Conservation (phyloP, 53 echinoderm and acorn worm species). For the Paracentrotus lividus region DNA sequence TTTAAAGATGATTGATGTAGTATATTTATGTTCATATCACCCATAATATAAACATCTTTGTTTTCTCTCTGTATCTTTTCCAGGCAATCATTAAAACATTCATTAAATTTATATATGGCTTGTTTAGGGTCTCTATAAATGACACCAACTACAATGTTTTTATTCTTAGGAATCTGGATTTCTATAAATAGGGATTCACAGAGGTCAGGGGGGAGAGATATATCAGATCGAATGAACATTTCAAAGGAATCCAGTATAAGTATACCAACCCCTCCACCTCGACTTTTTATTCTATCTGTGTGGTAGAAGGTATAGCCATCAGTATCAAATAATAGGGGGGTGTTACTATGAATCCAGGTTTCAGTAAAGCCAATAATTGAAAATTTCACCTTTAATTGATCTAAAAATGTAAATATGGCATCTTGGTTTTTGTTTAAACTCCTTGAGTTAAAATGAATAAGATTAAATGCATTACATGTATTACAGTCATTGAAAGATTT, state of each 20-base stretch:
- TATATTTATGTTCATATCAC: not conserved
- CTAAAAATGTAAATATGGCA: not conserved
- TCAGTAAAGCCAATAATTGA: not conserved
- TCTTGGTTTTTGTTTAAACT: not conserved
- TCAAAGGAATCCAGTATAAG: too few relatives aligned
- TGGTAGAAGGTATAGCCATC: not conserved
- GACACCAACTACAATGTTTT: not conserved
- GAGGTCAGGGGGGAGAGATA: not conserved
- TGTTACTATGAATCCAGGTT: not conserved
- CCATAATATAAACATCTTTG: not conserved
- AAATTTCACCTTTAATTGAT: not conserved
- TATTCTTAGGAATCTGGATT: not conserved
- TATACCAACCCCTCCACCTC: not conserved
- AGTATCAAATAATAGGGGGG: not conserved
- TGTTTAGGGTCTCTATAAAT: not conserved
- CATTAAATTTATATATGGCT: not conserved
- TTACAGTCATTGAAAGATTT: not conserved
- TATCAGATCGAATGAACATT: not conserved
- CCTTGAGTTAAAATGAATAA: not conserved
- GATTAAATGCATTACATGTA: not conserved
- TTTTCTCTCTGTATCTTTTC: not conserved
- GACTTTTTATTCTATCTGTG: not conserved
- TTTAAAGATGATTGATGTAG: too few relatives aligned
- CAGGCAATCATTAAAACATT: not conserved
- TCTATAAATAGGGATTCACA: not conserved